Conservation (phyloP, 2,797 vertebrate genomes). For the Chrysocyon brachyurus region DNA sequence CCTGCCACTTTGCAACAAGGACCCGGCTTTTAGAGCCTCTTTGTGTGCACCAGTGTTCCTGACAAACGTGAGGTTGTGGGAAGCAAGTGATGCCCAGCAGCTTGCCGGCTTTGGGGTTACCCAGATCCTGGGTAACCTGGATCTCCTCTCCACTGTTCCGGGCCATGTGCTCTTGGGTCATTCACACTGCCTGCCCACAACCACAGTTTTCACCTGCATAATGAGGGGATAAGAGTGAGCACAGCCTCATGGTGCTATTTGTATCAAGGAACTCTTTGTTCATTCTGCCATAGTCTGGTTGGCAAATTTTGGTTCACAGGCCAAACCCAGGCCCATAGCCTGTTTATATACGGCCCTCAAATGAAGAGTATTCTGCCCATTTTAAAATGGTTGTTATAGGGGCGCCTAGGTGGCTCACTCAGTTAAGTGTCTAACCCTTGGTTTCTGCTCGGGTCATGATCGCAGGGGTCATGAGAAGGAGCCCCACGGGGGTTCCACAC, state of each 20-base stretch:
- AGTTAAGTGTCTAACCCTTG: background rate
- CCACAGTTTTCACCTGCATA: background rate
- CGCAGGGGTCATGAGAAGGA: background rate
- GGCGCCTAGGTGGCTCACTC: accelerated
- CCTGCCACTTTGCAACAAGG: background rate
- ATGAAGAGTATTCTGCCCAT: background rate
- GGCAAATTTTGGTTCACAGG: background rate
- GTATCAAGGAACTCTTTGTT: background rate
- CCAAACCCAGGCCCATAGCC: background rate
- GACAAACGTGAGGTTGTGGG: background rate
- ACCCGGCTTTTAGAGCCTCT: background rate
- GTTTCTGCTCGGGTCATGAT: background rate
- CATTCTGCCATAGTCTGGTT: background rate
- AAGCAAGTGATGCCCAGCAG: background rate
- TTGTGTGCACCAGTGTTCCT: background rate
- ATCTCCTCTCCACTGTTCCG: background rate
- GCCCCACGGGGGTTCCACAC: background rate
- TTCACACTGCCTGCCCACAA: background rate
- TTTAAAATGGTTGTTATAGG: background rate
- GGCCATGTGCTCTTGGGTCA: background rate
- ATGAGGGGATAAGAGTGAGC: background rate
- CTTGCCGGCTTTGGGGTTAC: background rate
- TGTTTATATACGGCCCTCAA: background rate
- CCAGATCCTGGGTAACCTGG: background rate
- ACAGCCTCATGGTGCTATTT: background rate